Base-by-base conservation (phyloP, 2,113 vertebrate species). In the Zeus faber region DNA sequence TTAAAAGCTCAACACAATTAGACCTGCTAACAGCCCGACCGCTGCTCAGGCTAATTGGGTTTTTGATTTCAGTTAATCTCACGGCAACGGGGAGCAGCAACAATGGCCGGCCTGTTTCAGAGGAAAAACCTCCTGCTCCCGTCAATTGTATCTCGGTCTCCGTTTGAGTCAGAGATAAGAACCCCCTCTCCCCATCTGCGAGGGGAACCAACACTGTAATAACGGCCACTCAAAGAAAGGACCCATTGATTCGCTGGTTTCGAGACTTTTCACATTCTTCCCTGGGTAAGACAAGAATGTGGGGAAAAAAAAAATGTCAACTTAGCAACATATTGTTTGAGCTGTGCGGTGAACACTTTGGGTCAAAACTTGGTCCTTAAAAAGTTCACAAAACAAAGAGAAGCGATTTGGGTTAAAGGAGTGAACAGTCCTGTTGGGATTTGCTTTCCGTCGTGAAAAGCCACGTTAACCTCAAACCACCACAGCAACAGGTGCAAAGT, bases 51-150 rank as follows among this genome's bases (percentile, higher is more conserved):
- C 1, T 39, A 72, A 69, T 49, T 2, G 46, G 52, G 68, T 62
- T 64, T 80, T 84, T 61, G 26, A 66, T 84, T 80, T 81, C 74
- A 46, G 17, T 50, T 43, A 39, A 64, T 58, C 58, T 82, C 74
- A 46, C 20, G 50, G 46, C 39, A 62, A 60, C 61, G 50, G 37
- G 27, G 44, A 45, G 20, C 8, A 39, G 23, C 46, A 58, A 89
- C 87, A 91, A 88, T 73, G 71, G 11, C 13, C 5, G 51, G 21
- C 50, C 89, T 89, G 84, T 89, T 78, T 58, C 20, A 9, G 27
- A 39, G 25, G 14, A 65, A 54, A 51, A 47, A 62, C 70, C 65
- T 46, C 23, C 67, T 56, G 47, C 18, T 41, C 48, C 65, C 45
- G 27, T 59, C 45, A 65, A 74, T 60, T 69, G 49, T 58, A 52